phyloP scores from a whole-genome alignment of 2,888 invertebrate species.

The Melangyna quadrimaculata region DNA sequence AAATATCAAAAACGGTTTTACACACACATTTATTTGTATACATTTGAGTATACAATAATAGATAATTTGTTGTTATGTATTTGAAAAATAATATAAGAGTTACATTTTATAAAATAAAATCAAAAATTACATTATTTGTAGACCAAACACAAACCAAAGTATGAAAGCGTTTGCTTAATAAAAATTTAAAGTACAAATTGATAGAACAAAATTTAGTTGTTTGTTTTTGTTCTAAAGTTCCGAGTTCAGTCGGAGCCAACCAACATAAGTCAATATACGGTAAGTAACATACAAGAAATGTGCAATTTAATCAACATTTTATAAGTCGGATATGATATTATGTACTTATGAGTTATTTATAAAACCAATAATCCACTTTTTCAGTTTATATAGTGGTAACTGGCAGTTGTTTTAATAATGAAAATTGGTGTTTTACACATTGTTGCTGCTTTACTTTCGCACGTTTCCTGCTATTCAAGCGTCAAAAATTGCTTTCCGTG shows the following conservation, averaged over 20 bases:
- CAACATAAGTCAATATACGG: too few species aligned
- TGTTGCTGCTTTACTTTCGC: too few species aligned
- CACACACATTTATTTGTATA: neutral
- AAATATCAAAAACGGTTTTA: neutral
- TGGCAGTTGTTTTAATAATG: too few species aligned
- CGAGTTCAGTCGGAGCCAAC: neutral
- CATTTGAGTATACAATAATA: neutral
- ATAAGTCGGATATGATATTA: too few species aligned
- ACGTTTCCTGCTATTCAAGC: too few species aligned
- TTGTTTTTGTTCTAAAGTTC: neutral
- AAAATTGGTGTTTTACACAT: too few species aligned
- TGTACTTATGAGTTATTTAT: too few species aligned
- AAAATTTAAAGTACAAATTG: slow-evolving; percentile 58
- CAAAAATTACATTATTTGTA: slow-evolving; percentile 18
- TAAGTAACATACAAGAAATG: too few species aligned
- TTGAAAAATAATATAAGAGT: slow-evolving; percentile 15
- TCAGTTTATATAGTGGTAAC: too few species aligned
- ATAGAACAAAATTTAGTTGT: neutral
- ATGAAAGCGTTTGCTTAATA: slow-evolving; percentile 41
- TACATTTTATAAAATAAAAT: slow-evolving; percentile 24
- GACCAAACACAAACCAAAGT: slow-evolving; percentile 39
- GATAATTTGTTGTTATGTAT: slow-evolving; percentile 3
- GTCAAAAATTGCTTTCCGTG: too few species aligned
- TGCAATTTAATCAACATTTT: too few species aligned
- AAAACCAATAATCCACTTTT: too few species aligned